Conservation (phyloP, 2,113 vertebrate species). For the Hemiprocne comata region DNA sequence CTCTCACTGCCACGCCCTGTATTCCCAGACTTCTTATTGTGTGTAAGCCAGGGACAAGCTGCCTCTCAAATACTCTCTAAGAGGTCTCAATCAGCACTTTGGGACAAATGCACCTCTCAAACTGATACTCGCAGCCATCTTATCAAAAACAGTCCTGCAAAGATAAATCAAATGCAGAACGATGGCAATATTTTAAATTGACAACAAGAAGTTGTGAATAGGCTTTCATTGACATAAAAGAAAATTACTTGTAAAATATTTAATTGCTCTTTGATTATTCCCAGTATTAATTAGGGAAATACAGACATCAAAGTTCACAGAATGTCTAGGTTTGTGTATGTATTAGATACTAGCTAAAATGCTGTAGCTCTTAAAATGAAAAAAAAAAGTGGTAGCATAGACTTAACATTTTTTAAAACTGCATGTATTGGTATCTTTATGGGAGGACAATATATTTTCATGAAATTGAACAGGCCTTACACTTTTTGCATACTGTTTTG, state of each 20-base stretch:
- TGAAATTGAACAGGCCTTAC: neutral
- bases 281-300: neutral
- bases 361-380: neutral
- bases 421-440: rapidly evolving
- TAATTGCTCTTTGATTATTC: neutral
- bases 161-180: neutral
- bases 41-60: neutral
- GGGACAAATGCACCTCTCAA: neutral
- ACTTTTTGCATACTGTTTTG: neutral
- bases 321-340: neutral
- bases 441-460: neutral
- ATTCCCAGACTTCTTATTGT: neutral
- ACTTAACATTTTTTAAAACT: neutral
- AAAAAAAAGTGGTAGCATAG: neutral
- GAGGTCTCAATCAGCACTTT: neutral
- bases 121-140: neutral
- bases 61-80: neutral
- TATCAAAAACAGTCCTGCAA: neutral
- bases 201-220: neutral
- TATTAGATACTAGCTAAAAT: neutral
- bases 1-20: neutral
- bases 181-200: neutral
- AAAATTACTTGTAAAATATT: neutral
- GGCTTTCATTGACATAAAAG: neutral
- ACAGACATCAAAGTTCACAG: neutral